Evolutionary conservation across 2,113 vertebrate genomes (phyloP), one percentile per base, ranked within the genome.

Genomic region (Cyprinodon variegatus): DNA sequence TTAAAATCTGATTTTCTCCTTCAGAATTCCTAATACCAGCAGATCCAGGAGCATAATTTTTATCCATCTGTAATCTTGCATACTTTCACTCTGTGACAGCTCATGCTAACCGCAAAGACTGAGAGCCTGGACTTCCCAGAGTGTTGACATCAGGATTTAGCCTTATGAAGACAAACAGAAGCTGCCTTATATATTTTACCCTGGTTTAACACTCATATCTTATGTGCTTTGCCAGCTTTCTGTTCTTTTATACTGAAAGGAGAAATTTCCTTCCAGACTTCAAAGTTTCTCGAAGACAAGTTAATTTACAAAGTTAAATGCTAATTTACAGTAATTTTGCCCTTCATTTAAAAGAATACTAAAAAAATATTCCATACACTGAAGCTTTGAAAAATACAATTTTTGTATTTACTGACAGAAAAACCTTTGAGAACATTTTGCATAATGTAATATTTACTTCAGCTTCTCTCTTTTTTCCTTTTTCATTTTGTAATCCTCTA

Each of bases 61-160:
- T 85, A 29, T 76, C 85, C 82, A 65, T 86, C 60, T 83, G 59
- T 68, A 63, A 81, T 83, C 65, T 78, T 29, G 79, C 71, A 66
- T 69, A 62, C 61, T 88, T 82, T 67, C 22, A 29, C 45, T 78
- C 77, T 68, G 59, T 77, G 76, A 82, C 13, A 15, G 65, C 36
- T 59, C 22, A 40, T 41, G 37, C 65, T 83, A 68, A 79, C 85
- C 76, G 4, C 77, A 87, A 63, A 10, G 46, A 22, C 20, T 40
- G n/a, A 29, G 29, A 79, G 67, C 71, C 66, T 68, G 50, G 64
- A 75, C 62, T 65, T 82, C 53, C 70, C 40, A 81, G 68, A 70
- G 46, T 20, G 43, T 36, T 74, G 68, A 74, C 72, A 39, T 77
- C 66, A 57, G 72, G 62, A 76, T 80, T 83, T 78, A 40, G 50